Evolutionary conservation across 2,888 invertebrate genomes (phyloP).

Genomic region (Sisyra terminalis): DNA sequence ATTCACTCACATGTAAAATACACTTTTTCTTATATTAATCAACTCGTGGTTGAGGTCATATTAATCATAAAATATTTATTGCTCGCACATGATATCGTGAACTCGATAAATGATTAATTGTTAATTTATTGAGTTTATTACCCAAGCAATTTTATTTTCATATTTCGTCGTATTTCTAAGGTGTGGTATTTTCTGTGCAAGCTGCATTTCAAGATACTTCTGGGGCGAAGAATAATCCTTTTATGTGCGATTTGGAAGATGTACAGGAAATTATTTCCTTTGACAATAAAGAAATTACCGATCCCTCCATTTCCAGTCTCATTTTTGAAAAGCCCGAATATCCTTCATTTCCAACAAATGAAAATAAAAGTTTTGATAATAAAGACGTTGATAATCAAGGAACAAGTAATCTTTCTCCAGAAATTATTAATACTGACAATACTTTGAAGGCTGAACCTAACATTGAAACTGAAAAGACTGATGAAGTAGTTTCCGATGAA

Average conservation of each 20-base stretch:
- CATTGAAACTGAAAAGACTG: not conserved
- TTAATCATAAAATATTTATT: constrained; percentile 8
- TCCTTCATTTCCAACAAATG: no score
- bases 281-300: not conserved
- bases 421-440: no score
- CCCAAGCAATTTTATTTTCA: not conserved
- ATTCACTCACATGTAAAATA: constrained; percentile 8
- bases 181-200: constrained; percentile 26
- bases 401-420: no score
- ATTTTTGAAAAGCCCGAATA: no score
- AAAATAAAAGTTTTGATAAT: no score
- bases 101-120: constrained; percentile 9
- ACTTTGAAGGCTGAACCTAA: not conserved
- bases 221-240: constrained; percentile 37
- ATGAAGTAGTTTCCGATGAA: constrained; percentile 1
- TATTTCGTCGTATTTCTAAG: not conserved
- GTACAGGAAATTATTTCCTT: not conserved
- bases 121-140: not conserved
- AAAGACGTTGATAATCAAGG: no score
- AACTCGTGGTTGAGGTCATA: constrained; percentile 5
- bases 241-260: constrained; percentile 35
- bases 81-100: constrained; percentile 15
- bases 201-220: constrained; percentile 34
- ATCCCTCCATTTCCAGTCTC: not conserved
- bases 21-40: constrained; percentile 7